A percentile compares a stretch with the other conserved stretches of the same genome.
These are phyloP conservation scores for Psettodes erumei DNA, from an alignment of 2,113 vertebrate species.

Conservation along the genomic window DNA sequence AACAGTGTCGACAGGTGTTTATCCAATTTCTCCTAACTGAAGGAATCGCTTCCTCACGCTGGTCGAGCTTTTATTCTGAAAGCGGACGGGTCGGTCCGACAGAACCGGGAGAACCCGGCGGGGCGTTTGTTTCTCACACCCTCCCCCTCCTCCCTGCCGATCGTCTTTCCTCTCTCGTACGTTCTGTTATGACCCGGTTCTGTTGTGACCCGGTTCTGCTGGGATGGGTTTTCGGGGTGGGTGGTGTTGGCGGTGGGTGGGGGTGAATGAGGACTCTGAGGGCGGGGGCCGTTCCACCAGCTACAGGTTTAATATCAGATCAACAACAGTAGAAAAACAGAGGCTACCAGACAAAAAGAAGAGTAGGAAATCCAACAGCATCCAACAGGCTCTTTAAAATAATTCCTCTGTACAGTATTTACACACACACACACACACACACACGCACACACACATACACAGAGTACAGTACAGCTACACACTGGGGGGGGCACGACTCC, in stretches of 20 bases:
- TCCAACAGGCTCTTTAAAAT: conserved; percentile 89
- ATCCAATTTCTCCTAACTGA: no score
- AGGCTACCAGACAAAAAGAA: conserved; percentile 75
- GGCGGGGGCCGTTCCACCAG: conserved; percentile 74
- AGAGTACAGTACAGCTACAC: conserved; percentile 64
- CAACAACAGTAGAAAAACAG: conserved; percentile 83
- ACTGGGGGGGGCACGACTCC: conserved; percentile 46
- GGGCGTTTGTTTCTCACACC: no score
- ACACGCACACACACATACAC: conserved; percentile 43
- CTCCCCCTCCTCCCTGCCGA: no score
- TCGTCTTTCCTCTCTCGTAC: no score
- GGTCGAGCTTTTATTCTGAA: no score
- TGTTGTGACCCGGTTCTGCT: no score
- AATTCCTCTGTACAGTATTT: conserved; percentile 97
- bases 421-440: conserved; percentile 81
- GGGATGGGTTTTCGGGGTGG: background rate
- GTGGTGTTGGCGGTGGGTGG: background rate
- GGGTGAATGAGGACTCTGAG: conserved; percentile 50
- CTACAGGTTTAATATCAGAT: conserved; percentile 82
- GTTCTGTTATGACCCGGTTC: no score
- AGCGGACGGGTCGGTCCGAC: no score
- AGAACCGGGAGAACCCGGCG: no score
- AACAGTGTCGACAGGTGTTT: no score
- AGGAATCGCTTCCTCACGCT: no score
- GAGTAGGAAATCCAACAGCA: conserved; percentile 79